Base-by-base conservation (phyloP, 2,113 vertebrate genomes). In the Hyperoodon ampullatus region DNA sequence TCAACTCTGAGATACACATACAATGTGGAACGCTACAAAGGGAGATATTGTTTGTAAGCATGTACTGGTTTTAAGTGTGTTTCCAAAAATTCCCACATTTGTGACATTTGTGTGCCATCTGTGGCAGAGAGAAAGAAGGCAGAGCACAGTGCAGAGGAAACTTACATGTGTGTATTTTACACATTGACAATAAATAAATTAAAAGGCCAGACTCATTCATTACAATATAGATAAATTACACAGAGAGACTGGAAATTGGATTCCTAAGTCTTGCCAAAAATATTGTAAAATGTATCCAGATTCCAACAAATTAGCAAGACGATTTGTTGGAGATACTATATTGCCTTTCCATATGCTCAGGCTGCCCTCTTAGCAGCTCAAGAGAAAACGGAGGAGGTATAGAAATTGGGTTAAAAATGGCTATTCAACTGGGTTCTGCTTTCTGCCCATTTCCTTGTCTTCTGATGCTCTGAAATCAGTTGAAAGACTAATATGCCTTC, bases 211-310 rank as follows among this genome's bases (percentile, higher is more conserved):
- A 74, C 58, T 88, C 58, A 80, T 90, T 92, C 33, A 92, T 94
- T 96, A 65, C 23, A 93, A 71, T 84, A 88, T 87, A 88, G 68
- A 60, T 84, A 94, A 97, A 80, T 97, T 93, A 88, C 53, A 70
- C 0, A 30, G 70, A 93, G 47, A 92, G 8, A 10, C 63, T 94
- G 39, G 30, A 95, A 96, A 94, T 14, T 88, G 24, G 28, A 95
- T 83, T 92, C 55, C 28, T 65, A 78, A 90, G 9, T 96, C 78
- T 94, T 85, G 85, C 86, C 77, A 86, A 88, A 95, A 95, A 86
- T 42, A 80, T 16, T 93, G 19, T 95, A 95, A 84, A 95, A 94
- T 47, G 50, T 89, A 33, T 58, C 42, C 78, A 95, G n/a, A 89
- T 92, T 96, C 68, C 53, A 96, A 18, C 23, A 93, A 96, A 95